phyloP scores from a whole-genome alignment of 2,888 invertebrate genomes.

The Panzeria rudis region DNA sequence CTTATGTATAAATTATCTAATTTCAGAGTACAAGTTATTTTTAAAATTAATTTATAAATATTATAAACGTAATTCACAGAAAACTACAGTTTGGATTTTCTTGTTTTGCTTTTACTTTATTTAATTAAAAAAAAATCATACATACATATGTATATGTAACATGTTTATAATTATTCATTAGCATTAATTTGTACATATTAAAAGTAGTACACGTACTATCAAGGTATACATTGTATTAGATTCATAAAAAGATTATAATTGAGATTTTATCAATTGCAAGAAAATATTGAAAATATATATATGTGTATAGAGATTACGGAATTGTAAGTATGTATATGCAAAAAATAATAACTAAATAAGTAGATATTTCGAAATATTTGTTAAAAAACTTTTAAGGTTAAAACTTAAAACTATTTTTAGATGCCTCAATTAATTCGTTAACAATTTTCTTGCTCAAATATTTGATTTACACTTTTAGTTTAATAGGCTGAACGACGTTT shows the following conservation, averaged over 20 bases:
- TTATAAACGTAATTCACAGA: no score
- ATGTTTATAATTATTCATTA: slow-evolving; percentile 43
- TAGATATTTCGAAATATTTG: slow-evolving; percentile 5
- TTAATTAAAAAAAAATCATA: slow-evolving; percentile 36
- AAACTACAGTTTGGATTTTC: background rate
- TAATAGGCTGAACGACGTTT: slow-evolving; percentile 88
- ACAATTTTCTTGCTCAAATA: background rate
- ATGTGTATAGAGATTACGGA: slow-evolving; percentile 18
- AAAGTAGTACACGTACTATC: slow-evolving; percentile 43
- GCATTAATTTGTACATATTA: slow-evolving; percentile 65
- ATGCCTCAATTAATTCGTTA: slow-evolving; percentile 7
- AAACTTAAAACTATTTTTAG: slow-evolving; percentile 35
- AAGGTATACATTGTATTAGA: slow-evolving; percentile 9
- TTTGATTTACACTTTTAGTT: slow-evolving; percentile 72
- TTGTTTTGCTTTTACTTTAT: slow-evolving; percentile 16
- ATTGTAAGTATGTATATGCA: background rate
- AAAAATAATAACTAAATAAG: background rate
- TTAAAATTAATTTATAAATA: no score
- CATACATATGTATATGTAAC: background rate
- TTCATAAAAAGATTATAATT: slow-evolving; percentile 15
- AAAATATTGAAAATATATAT: background rate
- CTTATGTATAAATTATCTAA: no score
- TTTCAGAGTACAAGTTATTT: no score
- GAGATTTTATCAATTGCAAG: slow-evolving; percentile 5
- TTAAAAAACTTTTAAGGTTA: background rate